Evolutionary conservation across 1,140 invertebrate species (phyloP), one percentile per base, ranked within the genome.

Genomic region (Diuraphis noxia): DNA sequence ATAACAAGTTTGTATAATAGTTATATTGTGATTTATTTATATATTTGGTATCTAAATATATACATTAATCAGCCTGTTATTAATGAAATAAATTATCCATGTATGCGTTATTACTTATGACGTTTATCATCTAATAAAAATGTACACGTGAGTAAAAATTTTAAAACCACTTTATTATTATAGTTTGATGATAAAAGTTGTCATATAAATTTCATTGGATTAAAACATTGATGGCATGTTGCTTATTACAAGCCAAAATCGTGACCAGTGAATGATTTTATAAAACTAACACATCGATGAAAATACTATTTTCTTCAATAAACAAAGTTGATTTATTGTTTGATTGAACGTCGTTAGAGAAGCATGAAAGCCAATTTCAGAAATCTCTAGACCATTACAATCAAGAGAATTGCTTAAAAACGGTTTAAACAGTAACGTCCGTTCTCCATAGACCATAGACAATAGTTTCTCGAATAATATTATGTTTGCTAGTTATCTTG

Each of bases 301-400:
- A 87, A 87, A 87, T 87, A 19, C 34, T 30, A 30, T 56, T 87
- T 87, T 87, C 34, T 56, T 30, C 36, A 23, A 40, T 38, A 49
- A 36, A 87, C 46, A 87, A 87, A 87, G 34, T 87, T 87, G 34
- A 56, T 87, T 87, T 56, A 87, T 87, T 87, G 46, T 23, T 30
- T 56, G 46, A 56, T 87, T 56, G 25, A 49, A 56, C 17, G 25
- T 87, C 36, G 56, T 36, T 87, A 23, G 49, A 87, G 85, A 56
- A 87, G 25, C 43, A 36, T 25, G 41, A 86, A 49, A 86, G 84
- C 30, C 30, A 49, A 49, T 86, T 49, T 86, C 36, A 9, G 23
- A 86, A 86, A 46, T 86, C 34, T 21, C 46, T 52, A 52, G 9
- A 36, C 10, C 43, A 86, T 25, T 52, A 13, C 9, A 6, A 52